A percentile compares a stretch with the other conserved stretches of the same genome.
phyloP scores from a whole-genome alignment of 2,888 invertebrate genomes.

The Cephonodes hylas region DNA sequence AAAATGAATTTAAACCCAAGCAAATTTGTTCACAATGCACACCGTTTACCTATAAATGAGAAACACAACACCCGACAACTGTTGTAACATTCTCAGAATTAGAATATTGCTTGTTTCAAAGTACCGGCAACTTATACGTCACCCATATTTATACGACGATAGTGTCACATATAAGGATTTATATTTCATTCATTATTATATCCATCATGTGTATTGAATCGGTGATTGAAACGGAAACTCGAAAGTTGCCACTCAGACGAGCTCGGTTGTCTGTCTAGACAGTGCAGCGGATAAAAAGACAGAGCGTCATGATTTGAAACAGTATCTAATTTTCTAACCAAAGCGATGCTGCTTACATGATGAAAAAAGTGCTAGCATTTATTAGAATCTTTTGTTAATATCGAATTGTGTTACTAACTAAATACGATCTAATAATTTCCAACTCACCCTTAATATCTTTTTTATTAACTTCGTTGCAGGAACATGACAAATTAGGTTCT shows the following conservation, averaged over 20 bases:
- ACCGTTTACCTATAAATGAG: conserved; percentile 46
- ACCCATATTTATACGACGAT: neutral
- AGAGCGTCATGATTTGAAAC: neutral
- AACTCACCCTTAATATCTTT: no score
- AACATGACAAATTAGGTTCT: no score
- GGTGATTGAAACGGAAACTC: no score
- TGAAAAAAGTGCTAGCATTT: no score
- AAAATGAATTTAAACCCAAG: neutral
- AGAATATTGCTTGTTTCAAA: conserved; percentile 55
- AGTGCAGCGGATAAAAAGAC: neutral
- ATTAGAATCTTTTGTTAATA: no score
- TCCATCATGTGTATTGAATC: no score
- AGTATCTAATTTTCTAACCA: neutral
- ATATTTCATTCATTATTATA: neutral
- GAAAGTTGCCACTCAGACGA: neutral
- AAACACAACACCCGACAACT: conserved; percentile 64
- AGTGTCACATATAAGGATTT: neutral
- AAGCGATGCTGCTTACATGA: neutral
- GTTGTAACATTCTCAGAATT: conserved; percentile 69
- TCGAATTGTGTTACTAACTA: no score
- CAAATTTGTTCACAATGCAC: neutral
- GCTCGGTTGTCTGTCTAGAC: neutral
- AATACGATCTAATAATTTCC: no score
- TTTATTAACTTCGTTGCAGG: no score
- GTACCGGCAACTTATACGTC: conserved; percentile 38